Base-by-base conservation (phyloP, 2,888 invertebrate species). In the Camponotus fellah region DNA sequence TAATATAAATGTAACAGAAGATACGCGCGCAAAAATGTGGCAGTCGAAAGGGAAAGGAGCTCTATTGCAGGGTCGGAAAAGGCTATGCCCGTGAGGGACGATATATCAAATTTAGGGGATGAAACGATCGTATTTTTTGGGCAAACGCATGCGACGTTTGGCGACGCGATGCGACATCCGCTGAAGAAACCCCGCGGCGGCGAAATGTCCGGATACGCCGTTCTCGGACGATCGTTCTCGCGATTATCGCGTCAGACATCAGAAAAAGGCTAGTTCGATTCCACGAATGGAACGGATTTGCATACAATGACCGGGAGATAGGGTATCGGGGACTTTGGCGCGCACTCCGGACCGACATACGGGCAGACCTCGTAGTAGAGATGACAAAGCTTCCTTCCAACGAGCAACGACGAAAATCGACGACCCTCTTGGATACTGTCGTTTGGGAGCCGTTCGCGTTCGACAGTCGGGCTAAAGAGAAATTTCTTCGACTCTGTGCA, bases 271-370 rank as follows among this genome's bases (percentile, higher is more conserved):
- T 89, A 90, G 91, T 91, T 92, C 91, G 93, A 93, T 94, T 93
- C 93, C 91, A 90, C 93, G 91, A 92, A 92, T 92, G 91, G 91
- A 90, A 92, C 89, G 91, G 91, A 94, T 94, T 94, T 94, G 93
- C 94, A 94, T 94, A 94, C 94, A 94, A 94, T 94, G 94, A 93
- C 93, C 92, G 88, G 87, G 86, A 91, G 93, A 92, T 91, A 89
- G 90, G 86, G 89, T 87, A 90, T 85, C 85, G 85, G 62, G 60
- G 82, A 84, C 87, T 88, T 84, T 60, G 84, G 77, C 75, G 85
- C 82, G 79, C 82, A 12, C 71, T 84, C 69, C 82, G 87, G 60
- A 64, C 82, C 85, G 85, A 81, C 68, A 60, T 62, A 56, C 2
- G 80, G 85, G 17, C 34, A n/a, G 37, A 53, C 81, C 76, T 79